Evolutionary conservation across 92 coral and sea anemone genomes (phyloP).

Genomic region (Galaxea fascicularis): DNA sequence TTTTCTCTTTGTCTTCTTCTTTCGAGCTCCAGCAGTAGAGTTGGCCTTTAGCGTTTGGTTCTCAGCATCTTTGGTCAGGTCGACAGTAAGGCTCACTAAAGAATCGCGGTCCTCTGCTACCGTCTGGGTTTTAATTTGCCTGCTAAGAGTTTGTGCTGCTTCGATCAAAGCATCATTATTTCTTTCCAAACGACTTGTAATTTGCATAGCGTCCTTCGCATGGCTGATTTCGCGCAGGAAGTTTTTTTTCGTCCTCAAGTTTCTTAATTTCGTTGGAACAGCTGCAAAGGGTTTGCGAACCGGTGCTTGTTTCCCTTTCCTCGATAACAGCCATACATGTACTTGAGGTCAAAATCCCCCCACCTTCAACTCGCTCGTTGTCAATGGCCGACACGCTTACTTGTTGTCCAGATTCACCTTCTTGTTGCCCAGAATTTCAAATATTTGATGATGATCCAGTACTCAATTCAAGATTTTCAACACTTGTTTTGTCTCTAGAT

Average conservation of each 20-base stretch:
- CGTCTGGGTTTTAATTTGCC: conserved; percentile 13
- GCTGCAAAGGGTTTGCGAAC: conserved; percentile 7
- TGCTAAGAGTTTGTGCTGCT: conserved; percentile 11
- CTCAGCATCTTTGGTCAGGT: conserved; percentile 4
- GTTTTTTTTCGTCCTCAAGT: neutral
- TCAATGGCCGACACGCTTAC: conserved; percentile 12
- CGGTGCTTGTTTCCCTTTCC: neutral
- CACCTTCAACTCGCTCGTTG: conserved; percentile 5
- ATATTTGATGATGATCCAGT: conserved; percentile 2
- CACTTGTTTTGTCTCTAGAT: conserved; percentile 11
- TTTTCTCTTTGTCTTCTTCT: neutral
- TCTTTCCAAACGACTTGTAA: conserved; percentile 11
- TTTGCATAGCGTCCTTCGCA: neutral
- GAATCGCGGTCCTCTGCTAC: neutral
- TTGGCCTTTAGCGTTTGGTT: conserved; percentile 4
- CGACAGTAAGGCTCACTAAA: neutral
- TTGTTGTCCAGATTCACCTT: conserved; percentile 12
- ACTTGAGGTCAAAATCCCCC: neutral
- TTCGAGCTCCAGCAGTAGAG: conserved; percentile 7
- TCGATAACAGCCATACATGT: neutral
- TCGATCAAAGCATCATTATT: conserved; percentile 11
- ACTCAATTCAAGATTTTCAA: conserved; percentile 6
- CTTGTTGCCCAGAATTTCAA: conserved; percentile 17
- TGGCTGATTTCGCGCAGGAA: neutral
- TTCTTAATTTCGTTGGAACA: conserved; percentile 2